These are phyloP conservation scores for Nasonia oneida DNA, from an alignment of 2,888 invertebrate genomes.

Conservation along the genomic window DNA sequence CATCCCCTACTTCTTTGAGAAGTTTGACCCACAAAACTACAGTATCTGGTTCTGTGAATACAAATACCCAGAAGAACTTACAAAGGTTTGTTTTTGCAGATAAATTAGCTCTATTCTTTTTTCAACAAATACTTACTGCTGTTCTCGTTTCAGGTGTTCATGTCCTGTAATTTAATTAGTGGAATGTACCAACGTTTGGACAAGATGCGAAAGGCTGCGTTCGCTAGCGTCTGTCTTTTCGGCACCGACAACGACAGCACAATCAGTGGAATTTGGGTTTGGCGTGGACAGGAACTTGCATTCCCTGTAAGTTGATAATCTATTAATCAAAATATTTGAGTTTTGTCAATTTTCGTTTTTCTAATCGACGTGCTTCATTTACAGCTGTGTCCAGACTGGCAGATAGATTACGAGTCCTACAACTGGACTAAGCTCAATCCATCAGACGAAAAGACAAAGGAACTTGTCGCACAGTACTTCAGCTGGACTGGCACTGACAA, in stretches of 20 bases:
- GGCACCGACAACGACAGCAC: constrained; percentile 94
- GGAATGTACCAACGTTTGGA: constrained; percentile 99
- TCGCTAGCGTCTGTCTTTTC: constrained; percentile 96
- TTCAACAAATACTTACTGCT: background rate
- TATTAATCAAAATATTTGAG: background rate
- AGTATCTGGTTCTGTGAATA: constrained; percentile 99
- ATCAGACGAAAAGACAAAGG: constrained; percentile 88
- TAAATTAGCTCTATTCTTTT: background rate
- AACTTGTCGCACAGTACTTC: constrained; percentile 93
- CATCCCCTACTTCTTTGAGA: constrained; percentile 98
- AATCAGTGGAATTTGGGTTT: constrained; percentile 98
- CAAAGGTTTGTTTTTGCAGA: constrained; percentile 80
- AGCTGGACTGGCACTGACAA: constrained; percentile 94
- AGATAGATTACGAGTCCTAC: constrained; percentile 98
- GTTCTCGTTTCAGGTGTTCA: constrained; percentile 84
- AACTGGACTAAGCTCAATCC: constrained; percentile 96
- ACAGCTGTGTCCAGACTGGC: constrained; percentile 94
- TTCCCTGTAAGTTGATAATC: constrained; percentile 83
- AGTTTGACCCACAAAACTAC: constrained; percentile 97
- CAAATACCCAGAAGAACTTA: constrained; percentile 95
- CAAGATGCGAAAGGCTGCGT: constrained; percentile 98
- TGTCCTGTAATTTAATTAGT: constrained; percentile 98
- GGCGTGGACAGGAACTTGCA: constrained; percentile 97
- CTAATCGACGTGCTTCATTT: constrained; percentile 66
- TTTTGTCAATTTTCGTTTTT: background rate